Evolutionary conservation across 2,888 invertebrate genomes (phyloP).

Genomic region (Thumatha senex): DNA sequence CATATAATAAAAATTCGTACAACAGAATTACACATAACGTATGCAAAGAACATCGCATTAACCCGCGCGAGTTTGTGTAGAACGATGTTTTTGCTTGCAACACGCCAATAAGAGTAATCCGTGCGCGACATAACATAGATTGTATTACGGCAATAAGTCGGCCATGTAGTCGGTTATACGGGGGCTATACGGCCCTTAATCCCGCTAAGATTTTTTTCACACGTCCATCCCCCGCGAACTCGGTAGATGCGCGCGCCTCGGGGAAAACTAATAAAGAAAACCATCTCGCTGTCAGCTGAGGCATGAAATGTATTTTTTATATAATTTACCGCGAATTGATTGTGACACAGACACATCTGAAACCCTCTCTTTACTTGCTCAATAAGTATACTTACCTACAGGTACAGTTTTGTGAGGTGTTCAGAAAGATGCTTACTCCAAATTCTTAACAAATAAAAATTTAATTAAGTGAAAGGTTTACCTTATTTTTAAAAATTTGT

Average conservation of each 20-base stretch:
- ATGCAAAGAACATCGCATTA: conserved; percentile 30
- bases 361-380: conserved; percentile 36
- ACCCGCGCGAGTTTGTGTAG: conserved; percentile 20
- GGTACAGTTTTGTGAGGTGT: neutral
- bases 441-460: too few species aligned
- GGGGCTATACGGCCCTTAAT: conserved; percentile 57
- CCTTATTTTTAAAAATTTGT: too few species aligned
- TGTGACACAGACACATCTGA: conserved; percentile 60
- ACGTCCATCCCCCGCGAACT: conserved; percentile 68
- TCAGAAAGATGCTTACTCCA: too few species aligned
- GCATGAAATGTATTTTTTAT: conserved; percentile 85
- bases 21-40: neutral
- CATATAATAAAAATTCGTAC: too few species aligned
- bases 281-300: conserved; percentile 80
- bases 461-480: too few species aligned
- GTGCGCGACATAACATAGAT: conserved; percentile 77
- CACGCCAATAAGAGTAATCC: conserved; percentile 73
- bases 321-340: conserved; percentile 83
- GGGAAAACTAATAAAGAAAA: conserved; percentile 83
- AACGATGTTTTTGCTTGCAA: conserved; percentile 51
- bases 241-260: conserved; percentile 50
- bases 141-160: conserved; percentile 79
- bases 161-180: conserved; percentile 71
- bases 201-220: conserved; percentile 75
- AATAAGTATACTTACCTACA: conserved; percentile 3